Conservation (phyloP, 2,888 invertebrate species). For the Diaperis boleti region DNA sequence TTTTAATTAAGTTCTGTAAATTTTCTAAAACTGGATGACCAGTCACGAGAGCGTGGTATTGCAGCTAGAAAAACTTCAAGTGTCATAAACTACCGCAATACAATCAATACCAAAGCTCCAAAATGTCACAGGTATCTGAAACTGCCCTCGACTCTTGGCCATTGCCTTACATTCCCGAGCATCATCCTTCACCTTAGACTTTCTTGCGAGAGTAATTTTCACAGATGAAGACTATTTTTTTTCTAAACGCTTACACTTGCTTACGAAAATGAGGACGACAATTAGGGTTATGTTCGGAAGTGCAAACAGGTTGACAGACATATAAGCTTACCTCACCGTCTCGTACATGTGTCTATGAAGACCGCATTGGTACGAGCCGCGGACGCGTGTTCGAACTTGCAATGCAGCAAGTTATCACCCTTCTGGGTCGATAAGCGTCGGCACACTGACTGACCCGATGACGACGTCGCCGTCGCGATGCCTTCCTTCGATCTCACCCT, state of each 20-base stretch:
- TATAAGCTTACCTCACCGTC: constrained; percentile 58
- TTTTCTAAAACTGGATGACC: no score
- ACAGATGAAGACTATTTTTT: background rate
- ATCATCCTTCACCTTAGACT: no score
- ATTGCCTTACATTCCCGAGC: no score
- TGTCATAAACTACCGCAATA: constrained; percentile 36
- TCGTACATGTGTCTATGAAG: constrained; percentile 64
- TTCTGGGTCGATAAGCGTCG: constrained; percentile 60
- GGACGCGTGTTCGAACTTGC: constrained; percentile 57
- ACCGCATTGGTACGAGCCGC: constrained; percentile 62
- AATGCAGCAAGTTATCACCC: constrained; percentile 50
- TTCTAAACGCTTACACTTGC: no score
- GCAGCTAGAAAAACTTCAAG: constrained; percentile 24
- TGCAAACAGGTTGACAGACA: background rate
- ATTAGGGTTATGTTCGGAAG: background rate
- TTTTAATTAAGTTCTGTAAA: no score
- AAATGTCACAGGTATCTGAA: constrained; percentile 24
- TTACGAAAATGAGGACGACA: no score
- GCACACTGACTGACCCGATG: constrained; percentile 64
- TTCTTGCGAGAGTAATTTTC: background rate
- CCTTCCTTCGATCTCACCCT: constrained; percentile 58
- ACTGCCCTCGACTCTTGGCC: background rate
- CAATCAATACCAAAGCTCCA: constrained; percentile 33
- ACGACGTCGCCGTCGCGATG: constrained; percentile 61
- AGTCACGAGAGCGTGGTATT: constrained; percentile 1